Conservation (phyloP, 2,888 invertebrate species). For the Copidosoma aretas region DNA sequence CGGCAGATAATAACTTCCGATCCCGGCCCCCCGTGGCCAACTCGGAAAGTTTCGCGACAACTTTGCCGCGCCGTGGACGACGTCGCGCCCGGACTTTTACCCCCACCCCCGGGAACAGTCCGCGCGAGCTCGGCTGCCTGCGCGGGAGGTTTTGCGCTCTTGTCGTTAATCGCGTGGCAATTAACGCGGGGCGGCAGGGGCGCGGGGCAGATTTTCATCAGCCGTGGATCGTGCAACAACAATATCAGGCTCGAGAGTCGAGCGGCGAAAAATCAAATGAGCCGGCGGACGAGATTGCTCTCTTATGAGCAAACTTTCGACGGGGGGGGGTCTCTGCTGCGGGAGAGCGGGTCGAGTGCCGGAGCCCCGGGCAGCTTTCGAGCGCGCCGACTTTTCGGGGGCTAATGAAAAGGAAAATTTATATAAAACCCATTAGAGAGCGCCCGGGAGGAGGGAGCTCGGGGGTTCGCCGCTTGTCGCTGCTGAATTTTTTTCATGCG, state of each 20-base stretch:
- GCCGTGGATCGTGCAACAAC: slow-evolving; percentile 13
- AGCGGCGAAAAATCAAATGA: slow-evolving; percentile 15
- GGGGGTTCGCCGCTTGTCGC: background rate
- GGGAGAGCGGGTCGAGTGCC: background rate
- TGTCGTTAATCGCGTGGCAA: background rate
- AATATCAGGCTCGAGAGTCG: slow-evolving; percentile 6
- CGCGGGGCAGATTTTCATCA: slow-evolving; percentile 4
- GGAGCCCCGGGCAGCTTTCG: background rate
- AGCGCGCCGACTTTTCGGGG: background rate
- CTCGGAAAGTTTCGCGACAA: slow-evolving; percentile 25
- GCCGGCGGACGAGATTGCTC: slow-evolving; percentile 17
- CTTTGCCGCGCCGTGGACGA: slow-evolving; percentile 35
- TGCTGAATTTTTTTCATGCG: too few species aligned
- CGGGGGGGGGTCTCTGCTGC: background rate
- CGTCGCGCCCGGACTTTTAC: slow-evolving; percentile 27
- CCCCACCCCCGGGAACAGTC: background rate
- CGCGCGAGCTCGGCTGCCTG: background rate
- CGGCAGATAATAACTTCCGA: slow-evolving; percentile 44
- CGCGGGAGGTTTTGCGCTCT: too few species aligned
- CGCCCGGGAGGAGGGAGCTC: background rate
- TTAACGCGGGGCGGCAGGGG: background rate
- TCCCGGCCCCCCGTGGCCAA: slow-evolving; percentile 38
- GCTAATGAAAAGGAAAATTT: slow-evolving; percentile 25
- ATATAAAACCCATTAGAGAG: slow-evolving; percentile 19
- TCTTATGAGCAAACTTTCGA: slow-evolving; percentile 21